A percentile compares a stretch with the other conserved stretches of the same genome.
Evolutionary conservation across 2,888 invertebrate genomes (phyloP).

Genomic region (Cyaniris semiargus): DNA sequence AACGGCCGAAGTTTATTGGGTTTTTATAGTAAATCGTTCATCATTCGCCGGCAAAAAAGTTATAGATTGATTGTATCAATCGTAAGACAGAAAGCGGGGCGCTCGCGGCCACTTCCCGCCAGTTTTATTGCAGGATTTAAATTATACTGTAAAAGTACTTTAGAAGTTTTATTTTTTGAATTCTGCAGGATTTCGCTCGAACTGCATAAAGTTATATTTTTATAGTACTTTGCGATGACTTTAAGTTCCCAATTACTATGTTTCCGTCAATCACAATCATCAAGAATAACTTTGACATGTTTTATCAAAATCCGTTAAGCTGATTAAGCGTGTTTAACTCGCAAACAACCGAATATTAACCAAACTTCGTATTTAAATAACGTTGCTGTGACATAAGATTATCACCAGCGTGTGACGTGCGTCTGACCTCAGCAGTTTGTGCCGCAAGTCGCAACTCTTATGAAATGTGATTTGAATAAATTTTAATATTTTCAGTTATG

Average conservation of each 20-base stretch:
- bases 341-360: neutral
- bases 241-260: neutral
- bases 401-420: neutral
- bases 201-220: conserved; percentile 5
- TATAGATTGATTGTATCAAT: conserved; percentile 35
- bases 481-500: conserved; percentile 53
- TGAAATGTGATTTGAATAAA: conserved; percentile 66
- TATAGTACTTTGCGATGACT: neutral
- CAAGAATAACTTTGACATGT: neutral
- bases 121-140: neutral
- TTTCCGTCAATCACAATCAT: neutral
- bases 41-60: conserved; percentile 47
- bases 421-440: conserved; percentile 40
- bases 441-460: conserved; percentile 57
- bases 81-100: conserved; percentile 19
- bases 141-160: conserved; percentile 10
- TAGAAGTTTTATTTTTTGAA: conserved; percentile 4
- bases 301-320: neutral
- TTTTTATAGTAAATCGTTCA: conserved; percentile 52
- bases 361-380: conserved; percentile 12
- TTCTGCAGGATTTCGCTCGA: neutral
- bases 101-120: conserved; percentile 13
- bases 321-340: neutral
- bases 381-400: neutral
- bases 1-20: conserved; percentile 51